Base-by-base conservation (phyloP, 2,888 invertebrate species). In the Bursaphelenchus okinawaensis region DNA sequence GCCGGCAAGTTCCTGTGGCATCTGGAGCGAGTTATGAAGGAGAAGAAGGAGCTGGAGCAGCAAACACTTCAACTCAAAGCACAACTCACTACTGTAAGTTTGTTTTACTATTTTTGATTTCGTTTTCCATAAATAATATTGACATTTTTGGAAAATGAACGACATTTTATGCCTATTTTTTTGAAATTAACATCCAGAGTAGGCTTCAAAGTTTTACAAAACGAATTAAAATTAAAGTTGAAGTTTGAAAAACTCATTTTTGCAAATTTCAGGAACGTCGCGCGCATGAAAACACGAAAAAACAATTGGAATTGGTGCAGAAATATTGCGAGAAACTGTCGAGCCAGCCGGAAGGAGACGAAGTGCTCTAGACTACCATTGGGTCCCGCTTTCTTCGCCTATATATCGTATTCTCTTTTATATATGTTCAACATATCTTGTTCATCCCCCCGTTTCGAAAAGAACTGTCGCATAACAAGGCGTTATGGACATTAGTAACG, bases 21-120 rank as follows among this genome's bases (percentile, higher is more conserved):
- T n/a, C 61, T 73, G 19, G 67, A 70, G 20, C 62, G 68, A 55
- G 28, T 71, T 12, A 54, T 67, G 27, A 71, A 71, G 26, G 73
- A 73, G 52, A 73, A 75, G 50, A 65, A 67, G n/a, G 73, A 72
- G 20, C 56, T 71, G 29, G 75, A 73, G 29, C 57, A 40, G n/a
- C 55, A 60, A 7, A 52, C 60, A 19, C 71, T 73, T 20, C 62
- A 66, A 12, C 52, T 74, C 28, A 55, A 57, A 6, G 54, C 74
- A 22, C 68, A 71, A 57, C 64, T 73, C 9, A 55, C 66, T 9
- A 62, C 54, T 61, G 73, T 75, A 62, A 31, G 68, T 50, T 1
- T n/a, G n/a, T n/a, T n/a, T n/a, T n/a, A n/a, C n/a, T n/a, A n/a
- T n/a, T n/a, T n/a, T n/a, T n/a, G n/a, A n/a, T n/a, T 8, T n/a